Base-by-base conservation (phyloP, 2,113 vertebrate genomes). In the Dicaeum eximium region DNA sequence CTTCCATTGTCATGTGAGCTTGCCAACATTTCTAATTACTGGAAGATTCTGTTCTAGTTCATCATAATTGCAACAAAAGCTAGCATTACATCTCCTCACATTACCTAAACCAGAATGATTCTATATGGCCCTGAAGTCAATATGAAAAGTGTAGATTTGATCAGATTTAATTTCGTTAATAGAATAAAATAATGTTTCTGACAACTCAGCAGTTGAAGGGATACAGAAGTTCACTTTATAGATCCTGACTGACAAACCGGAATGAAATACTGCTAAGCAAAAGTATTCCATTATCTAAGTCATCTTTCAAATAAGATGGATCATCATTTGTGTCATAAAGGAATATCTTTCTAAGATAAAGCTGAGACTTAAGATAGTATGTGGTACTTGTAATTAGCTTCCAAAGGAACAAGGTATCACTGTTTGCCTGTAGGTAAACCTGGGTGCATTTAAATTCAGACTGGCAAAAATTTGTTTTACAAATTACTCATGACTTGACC, bases 81-180 rank as follows among this genome's bases (percentile, higher is more conserved):
- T 84, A 53, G 4, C 0, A 0, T 47, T 50, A 35, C 1, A 67
- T 24, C 6, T 58, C 30, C 85, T 84, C 65, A 53, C 14, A 38
- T 81, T 30, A 56, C 20, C 57, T 86, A 75, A 81, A 71, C 7
- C 6, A 56, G 60, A 92, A 61, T 60, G 77, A 45, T 31, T 89
- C 10, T 24, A 0, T 40, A 42, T 0, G 0, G 74, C 17, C 16
- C 18, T 66, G 8, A 73, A 66, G 45, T 48, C 11, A 40, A 5
- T 53, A 28, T 27, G 40, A 77, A 57, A 88, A 72, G 17, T 17
- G 6, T 66, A 54, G 12, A 45, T 72, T 77, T 24, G 15, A 20
- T 90, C 19, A 92, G 20, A 33, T 23, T 48, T 19, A 78, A 74
- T 56, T 81, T 27, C 47, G 27, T 44, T 14, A 86, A 51, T 60